Evolutionary conservation across 2,797 vertebrate genomes (phyloP).

Genomic region (Aulostomus chinensis): DNA sequence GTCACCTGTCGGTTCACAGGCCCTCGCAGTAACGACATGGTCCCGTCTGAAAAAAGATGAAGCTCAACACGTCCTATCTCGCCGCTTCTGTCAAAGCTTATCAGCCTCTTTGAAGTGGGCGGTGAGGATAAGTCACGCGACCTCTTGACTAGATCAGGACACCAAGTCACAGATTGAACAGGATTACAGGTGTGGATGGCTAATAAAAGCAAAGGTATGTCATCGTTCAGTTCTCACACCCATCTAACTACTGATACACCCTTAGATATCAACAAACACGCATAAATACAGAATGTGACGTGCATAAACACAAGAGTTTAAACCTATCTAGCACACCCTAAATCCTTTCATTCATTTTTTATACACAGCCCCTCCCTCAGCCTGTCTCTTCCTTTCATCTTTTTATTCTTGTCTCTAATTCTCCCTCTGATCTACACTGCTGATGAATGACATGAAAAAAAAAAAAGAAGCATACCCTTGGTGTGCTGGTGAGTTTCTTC

Average conservation of each 20-base stretch:
- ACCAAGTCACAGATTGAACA: constrained; percentile 53
- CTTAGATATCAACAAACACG: constrained; percentile 33
- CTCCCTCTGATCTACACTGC: constrained; percentile 42
- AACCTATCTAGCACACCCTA: constrained; percentile 57
- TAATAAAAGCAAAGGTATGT: constrained; percentile 57
- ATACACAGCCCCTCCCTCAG: constrained; percentile 45
- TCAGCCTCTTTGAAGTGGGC: constrained; percentile 21
- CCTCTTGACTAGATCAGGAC: constrained; percentile 21
- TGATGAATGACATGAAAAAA: constrained; percentile 41
- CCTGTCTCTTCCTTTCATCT: constrained; percentile 45
- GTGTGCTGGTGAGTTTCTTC: constrained; percentile 14
- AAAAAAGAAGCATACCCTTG: neutral
- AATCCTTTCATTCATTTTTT: constrained; percentile 66
- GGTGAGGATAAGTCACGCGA: constrained; percentile 12
- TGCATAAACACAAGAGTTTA: constrained; percentile 36
- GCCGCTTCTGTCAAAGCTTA: constrained; percentile 31
- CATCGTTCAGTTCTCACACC: constrained; percentile 65
- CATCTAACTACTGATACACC: constrained; percentile 64
- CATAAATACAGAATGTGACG: constrained; percentile 46
- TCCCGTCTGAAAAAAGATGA: constrained; percentile 9
- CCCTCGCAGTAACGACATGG: constrained; percentile 5
- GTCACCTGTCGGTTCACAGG: too few species aligned
- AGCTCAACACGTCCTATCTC: constrained; percentile 19
- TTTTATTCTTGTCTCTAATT: constrained; percentile 54
- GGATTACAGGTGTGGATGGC: constrained; percentile 66